These are phyloP conservation scores for Toxostoma redivivum DNA, from an alignment of 2,113 vertebrate genomes.

Conservation along the genomic window DNA sequence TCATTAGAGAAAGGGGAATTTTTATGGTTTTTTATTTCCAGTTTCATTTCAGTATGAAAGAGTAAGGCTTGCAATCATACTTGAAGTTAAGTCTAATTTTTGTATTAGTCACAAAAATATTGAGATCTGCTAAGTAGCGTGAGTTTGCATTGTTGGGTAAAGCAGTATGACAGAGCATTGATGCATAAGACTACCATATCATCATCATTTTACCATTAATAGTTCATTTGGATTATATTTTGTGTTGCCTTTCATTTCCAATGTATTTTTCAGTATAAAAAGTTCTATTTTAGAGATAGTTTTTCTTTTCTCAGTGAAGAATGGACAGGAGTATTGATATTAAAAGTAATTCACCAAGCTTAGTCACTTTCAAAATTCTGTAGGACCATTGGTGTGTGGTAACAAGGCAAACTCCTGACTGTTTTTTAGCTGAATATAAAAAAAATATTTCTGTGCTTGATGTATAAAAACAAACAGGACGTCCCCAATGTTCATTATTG, in stretches of 20 bases:
- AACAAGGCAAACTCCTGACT: neutral
- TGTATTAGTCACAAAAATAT: neutral
- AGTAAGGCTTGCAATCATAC: neutral
- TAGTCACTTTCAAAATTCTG: neutral
- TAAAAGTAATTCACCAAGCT: neutral
- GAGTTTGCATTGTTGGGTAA: neutral
- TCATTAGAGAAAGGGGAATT: neutral
- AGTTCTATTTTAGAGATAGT: neutral
- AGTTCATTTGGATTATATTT: conserved; percentile 35
- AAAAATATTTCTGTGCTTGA: fast-evolving
- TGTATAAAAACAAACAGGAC: neutral
- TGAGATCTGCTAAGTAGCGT: neutral
- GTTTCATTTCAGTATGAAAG: neutral
- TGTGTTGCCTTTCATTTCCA: conserved; percentile 12
- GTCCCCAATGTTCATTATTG: neutral
- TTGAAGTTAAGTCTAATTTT: neutral
- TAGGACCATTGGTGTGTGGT: neutral
- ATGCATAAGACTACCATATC: neutral
- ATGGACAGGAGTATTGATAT: neutral
- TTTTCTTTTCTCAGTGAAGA: neutral
- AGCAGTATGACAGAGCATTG: conserved; percentile 42
- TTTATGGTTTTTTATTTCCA: neutral
- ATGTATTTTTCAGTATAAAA: neutral
- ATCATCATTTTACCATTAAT: conserved; percentile 47
- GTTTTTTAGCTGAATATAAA: neutral